Conservation (phyloP, 1,140 invertebrate species). For the Drosophila suzukii region DNA sequence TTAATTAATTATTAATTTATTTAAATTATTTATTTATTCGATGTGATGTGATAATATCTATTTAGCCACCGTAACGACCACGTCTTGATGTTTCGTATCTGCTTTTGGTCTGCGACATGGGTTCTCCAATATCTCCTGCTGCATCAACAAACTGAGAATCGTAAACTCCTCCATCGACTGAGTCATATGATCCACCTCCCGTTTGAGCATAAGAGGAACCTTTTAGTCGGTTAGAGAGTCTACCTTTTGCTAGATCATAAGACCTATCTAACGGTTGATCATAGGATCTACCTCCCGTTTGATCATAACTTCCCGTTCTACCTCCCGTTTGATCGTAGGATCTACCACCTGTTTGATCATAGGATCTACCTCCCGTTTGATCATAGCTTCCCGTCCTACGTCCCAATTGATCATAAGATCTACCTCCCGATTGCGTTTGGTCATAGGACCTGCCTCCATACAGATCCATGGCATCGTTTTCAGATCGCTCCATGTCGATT, state of each 20-base stretch:
- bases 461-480: slow-evolving; percentile 31
- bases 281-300: background rate
- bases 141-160: slow-evolving; percentile 5
- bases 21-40: background rate
- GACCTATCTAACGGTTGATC: background rate
- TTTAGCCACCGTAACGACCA: slow-evolving; percentile 41
- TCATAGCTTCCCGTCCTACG: background rate
- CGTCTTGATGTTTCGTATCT: slow-evolving; percentile 27
- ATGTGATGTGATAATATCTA: background rate
- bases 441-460: slow-evolving; percentile 1
- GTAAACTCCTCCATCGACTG: background rate
- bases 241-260: background rate
- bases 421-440: background rate
- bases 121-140: slow-evolving; percentile 32
- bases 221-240: background rate
- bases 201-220: background rate
- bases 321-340: too few relatives aligned
- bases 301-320: background rate
- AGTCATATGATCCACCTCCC: too few relatives aligned
- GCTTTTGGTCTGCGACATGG: slow-evolving; percentile 52
- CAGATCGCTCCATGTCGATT: slow-evolving; percentile 45
- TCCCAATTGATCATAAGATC: background rate
- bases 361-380: background rate
- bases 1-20: too few relatives aligned
- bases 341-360: background rate